Base-by-base conservation (phyloP, 2,113 vertebrate species). In the Hucho hucho region DNA sequence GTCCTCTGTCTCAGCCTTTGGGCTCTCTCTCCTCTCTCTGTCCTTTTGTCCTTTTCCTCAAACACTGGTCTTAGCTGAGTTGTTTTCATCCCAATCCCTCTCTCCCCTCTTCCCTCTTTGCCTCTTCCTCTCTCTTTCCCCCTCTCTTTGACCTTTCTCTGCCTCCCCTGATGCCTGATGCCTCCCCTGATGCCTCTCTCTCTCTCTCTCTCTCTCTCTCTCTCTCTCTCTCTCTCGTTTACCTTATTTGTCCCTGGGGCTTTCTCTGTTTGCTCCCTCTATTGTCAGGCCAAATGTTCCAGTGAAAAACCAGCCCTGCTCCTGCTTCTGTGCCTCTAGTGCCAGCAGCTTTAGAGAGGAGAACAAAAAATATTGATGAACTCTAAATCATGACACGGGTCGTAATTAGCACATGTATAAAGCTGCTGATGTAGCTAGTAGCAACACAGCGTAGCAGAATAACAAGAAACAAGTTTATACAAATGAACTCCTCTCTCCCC, bases 291-390 rank as follows among this genome's bases (percentile, higher is more conserved):
- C 12, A 49, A 49, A 49, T 49, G 47, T 49, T 49, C 47, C 9
- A 49, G 49, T 53, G 49, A 53, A 53, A 53, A 4, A 49, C 13
- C 3, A 53, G 14, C 13, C 49, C 14, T 53, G 43, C 6, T 46
- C 11, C 28, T 28, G 3, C 4, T 18, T 18, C 49, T 53, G 49
- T 53, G 49, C 14, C 49, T 53, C 49, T 53, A 4, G 4, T 53
- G 1, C 63, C 63, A 64, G 63, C 63, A 28, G 63, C 9, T 14
- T 18, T 64, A 26, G 24, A 64, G 63, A n/a, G 29, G 6, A 64
- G 58, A 73, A 73, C 71, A 73, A 43, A 43, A 64, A 73, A 59
- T 73, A 37, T 73, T 43, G 61, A 73, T 73, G 61, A 64, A 61
- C 12, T 61, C 26, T 24, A 47, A 59, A 73, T 28, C 61, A 64